Evolutionary conservation across 2,888 invertebrate genomes (phyloP), one percentile per base, ranked within the genome.

Genomic region (Linyphia triangularis): DNA sequence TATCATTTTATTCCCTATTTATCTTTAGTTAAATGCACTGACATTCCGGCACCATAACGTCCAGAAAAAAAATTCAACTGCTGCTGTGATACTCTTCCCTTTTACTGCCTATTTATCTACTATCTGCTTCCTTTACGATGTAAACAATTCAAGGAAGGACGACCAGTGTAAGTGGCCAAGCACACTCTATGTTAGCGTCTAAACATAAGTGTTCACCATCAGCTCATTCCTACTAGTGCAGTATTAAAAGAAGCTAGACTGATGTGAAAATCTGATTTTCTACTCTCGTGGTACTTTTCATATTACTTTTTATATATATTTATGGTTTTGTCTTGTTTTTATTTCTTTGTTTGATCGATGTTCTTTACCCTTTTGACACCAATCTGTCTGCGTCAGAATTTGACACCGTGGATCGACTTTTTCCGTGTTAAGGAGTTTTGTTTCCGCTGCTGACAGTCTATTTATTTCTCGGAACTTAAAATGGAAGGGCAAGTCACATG

Each of bases 361-460:
- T 26, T 72, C 61, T 51, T 33, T 63, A 78, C 40, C 85, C 85
- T 72, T 85, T 72, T 72, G 78, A 78, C 85, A 78, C 72, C 78
- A 37, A 85, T 85, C 78, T 77, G 69, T 69, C 85, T 78, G 30
- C 51, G 43, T 85, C 61, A 78, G 70, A 85, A 85, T 63, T 30
- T 43, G 43, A 72, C 63, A 43, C 63, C 30, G 61, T 28, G 22
- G 72, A 85, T 70, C 30, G 59, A 59, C 69, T 75, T 84, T 72
- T 61, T 43, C n/a, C 5, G 7, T 51, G n/a, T 51, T 51, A 3
- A 51, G n/a, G 51, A 51, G 51, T 51, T 51, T 16, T 43, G 43
- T 43, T 43, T 51, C 16, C 51, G 33, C n/a, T 51, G 51, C 51
- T 51, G 51, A n/a, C 51, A 51, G 13, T 51, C 4, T 51, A 10